These are phyloP conservation scores for Chionomys nivalis DNA, from an alignment of 2,113 vertebrate genomes.

Conservation along the genomic window DNA sequence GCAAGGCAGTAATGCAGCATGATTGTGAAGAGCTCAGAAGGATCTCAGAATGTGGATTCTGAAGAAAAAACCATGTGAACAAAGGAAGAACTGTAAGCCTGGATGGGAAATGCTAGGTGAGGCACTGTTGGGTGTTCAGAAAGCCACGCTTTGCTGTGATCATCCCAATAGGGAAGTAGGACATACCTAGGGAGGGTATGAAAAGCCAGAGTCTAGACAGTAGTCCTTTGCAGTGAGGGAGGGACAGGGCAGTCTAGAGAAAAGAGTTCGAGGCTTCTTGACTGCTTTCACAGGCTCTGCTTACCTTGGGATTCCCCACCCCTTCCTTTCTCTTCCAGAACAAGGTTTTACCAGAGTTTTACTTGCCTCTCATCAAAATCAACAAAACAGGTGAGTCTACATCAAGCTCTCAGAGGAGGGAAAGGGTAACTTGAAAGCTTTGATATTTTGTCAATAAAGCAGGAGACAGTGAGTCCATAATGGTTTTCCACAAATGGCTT, in stretches of 20 bases:
- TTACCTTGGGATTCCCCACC: not conserved
- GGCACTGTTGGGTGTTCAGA: not conserved
- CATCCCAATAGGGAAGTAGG: not conserved
- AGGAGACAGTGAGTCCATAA: not conserved
- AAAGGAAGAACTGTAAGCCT: not conserved
- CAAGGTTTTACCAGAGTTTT: not conserved
- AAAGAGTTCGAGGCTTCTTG: not conserved
- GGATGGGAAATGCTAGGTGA: accelerated
- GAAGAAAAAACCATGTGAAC: not conserved
- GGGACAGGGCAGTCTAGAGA: not conserved
- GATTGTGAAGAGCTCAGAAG: not conserved
- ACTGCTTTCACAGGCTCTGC: not conserved
- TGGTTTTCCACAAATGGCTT: not conserved
- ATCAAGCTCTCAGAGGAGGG: not conserved
- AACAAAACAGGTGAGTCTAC: not conserved
- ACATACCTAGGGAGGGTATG: not conserved
- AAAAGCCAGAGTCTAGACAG: constrained; percentile 13
- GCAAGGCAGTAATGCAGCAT: not conserved
- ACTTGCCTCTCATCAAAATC: not conserved
- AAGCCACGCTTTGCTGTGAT: not conserved
- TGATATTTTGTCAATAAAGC: not conserved
- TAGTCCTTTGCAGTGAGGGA: not conserved
- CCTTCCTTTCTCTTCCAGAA: not conserved
- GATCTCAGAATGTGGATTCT: not conserved
- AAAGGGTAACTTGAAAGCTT: not conserved